Base-by-base conservation (phyloP, 2,888 invertebrate genomes). In the Drosophila rubida region DNA sequence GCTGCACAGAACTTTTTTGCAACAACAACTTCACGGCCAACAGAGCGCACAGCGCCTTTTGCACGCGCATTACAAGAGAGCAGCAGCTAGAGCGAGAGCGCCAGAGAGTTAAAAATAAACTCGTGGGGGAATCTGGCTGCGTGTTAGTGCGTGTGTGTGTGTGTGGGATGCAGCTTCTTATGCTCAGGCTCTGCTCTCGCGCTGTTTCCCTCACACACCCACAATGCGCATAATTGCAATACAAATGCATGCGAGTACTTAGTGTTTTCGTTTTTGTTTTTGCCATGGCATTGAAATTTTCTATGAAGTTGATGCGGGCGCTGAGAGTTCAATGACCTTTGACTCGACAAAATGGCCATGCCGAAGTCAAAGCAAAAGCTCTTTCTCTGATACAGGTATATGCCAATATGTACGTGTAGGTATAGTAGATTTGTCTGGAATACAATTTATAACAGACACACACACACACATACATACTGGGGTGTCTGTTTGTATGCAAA, bases 201-300 rank as follows among this genome's bases (percentile, higher is more conserved):
- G 65, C 51, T 39, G 60, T 66, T 71, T 55, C 74, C 63, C 69
- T 65, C 75, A 64, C 75, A 64, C 70, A 64, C 75, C 67, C 71
- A 75, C 75, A 60, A 54, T 54, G 63, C 60, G 65, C 69, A 79
- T 84, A 84, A 84, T 87, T 79, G 77, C 79, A 66, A 54, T 46
- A 64, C 57, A 67, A 65, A 61, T 64, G 65, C 67, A 60, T 51
- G 54, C 51, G 44, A 45, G 42, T 55, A 25, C 25, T 48, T 46
- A 51, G 35, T 59, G 44, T 44, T 53, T 25, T 32, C 41, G 49
- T 49, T 45, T 59, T 25, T 25, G 25, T 25, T 64, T 77, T 80
- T 76, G 72, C 75, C 85, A 72, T 90, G 90, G 90, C 90, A 90
- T 89, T 90, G 90, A 90, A 88, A 88, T 79, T 80, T 83, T 75